Evolutionary conservation across 1,140 invertebrate genomes (phyloP), one percentile per base, ranked within the genome.

Genomic region (Eubasilissa regina): DNA sequence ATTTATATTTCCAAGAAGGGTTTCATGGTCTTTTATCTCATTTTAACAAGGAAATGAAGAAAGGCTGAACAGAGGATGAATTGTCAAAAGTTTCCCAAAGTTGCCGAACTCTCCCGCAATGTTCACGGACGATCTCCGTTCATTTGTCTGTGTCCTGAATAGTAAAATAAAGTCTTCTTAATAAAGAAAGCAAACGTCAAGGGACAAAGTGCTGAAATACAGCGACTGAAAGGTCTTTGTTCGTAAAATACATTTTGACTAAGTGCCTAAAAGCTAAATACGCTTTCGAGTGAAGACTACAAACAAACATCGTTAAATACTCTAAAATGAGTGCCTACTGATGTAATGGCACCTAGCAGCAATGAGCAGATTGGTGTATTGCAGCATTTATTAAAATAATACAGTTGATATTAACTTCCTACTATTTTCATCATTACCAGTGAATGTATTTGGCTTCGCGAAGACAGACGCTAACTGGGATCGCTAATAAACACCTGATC

Each of bases 111-210:
- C 48, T 35, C 74, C 56, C 70, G 44, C 7, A 51, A 58, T 58
- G 60, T 75, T 68, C 66, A 78, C 51, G 62, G 45, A 58, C 76
- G 60, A 75, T 81, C 75, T 78, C 76, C 80, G 72, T 35, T 75
- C 81, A 75, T 78, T 82, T 78, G 74, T 82, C 51, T 68, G 78
- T 68, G 68, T 75, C 17, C 72, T 78, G 81, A 82, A 82, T 82
- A 82, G 77, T 82, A 77, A 66, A 70, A 55, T 56, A 51, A 47
- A 12, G 35, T 35, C 15, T 43, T 43, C n/a, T 12, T 44, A 66
- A 66, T 43, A 66, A 35, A 6, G 25, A 35, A 35, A 35, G 25
- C 25, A 6, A 35, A 35, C 25, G 25, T 35, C 25, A 35, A 35
- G 6, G 25, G 25, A 35, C 25, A 35, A 35, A 35, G 25, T 6